Evolutionary conservation across 2,888 invertebrate genomes (phyloP), one percentile per base, ranked within the genome.

Genomic region (Lymantria dispar): DNA sequence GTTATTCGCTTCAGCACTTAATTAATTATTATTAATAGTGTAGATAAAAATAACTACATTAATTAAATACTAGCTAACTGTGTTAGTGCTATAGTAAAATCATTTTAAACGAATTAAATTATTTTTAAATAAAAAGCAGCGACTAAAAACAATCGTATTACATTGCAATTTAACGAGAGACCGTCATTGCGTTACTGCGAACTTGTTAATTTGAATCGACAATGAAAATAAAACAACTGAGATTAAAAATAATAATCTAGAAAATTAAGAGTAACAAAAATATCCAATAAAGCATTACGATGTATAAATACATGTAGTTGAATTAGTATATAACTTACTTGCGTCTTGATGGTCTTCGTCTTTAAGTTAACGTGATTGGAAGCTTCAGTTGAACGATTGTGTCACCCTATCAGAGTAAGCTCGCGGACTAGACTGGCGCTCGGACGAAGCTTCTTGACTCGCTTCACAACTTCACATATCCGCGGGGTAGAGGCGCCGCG

Each of bases 341-440:
- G 37, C 40, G 44, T 52, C 30, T 44, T 13, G 51, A 41, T 43
- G 50, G 46, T 44, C 47, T 46, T 30, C 43, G 51, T 30, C 22
- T 33, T 29, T 15, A 11, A 12, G 44, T 44, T 13, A 37, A 40
- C 14, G 10, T 38, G 12, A 12, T 43, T 43, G 36, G 7, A 31
- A 7, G 37, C 3, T 3, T 14, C 12, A n/a, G 33, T 10, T 11
- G 11, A 44, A 36, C 44, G n/a, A 12, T 14, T 47, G 51, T 43
- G 38, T 30, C 15, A 45, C 12, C 47, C 37, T 44, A 7, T 22
- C 47, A 41, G 41, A 40, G 45, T 37, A 15, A 47, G 29, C 36
- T 41, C 47, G 40, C 47, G 41, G 44, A 47, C 51, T 47, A 40
- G 47, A 52, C 47, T 52, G 51, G 47, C 36, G 43, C 44, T 15